Conservation (phyloP, 2,797 vertebrate genomes). For the Pseudochromis fuscus region DNA sequence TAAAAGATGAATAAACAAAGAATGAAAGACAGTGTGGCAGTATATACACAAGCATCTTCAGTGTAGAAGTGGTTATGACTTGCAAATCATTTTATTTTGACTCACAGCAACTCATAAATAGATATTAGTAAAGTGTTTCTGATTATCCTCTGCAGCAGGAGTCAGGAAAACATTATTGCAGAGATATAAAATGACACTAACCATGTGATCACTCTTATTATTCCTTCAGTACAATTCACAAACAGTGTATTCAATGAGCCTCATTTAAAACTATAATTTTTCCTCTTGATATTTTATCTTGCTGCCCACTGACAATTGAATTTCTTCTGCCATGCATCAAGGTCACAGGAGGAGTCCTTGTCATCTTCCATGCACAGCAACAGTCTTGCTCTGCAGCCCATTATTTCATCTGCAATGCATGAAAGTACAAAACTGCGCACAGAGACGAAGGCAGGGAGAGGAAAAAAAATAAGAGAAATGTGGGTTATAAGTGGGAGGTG, state of each 20-base stretch:
- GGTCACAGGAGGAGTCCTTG: constrained; percentile 17
- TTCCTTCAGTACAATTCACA: neutral
- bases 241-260: neutral
- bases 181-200: neutral
- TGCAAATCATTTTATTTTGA: constrained; percentile 16
- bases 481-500: constrained; percentile 36
- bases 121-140: constrained; percentile 22
- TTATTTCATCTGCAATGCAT: constrained; percentile 39
- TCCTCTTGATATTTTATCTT: too few species aligned
- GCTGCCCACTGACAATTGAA: too few species aligned
- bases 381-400: constrained; percentile 23
- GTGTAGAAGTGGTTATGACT: too few species aligned
- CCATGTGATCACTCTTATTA: neutral
- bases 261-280: too few species aligned
- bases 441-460: constrained; percentile 24
- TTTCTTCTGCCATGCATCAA: constrained; percentile 30
- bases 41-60: constrained; percentile 9
- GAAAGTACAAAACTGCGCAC: constrained; percentile 16
- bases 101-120: constrained; percentile 32
- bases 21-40: neutral
- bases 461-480: constrained; percentile 15
- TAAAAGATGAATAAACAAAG: neutral
- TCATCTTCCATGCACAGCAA: constrained; percentile 17
- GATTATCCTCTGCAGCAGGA: constrained; percentile 6
- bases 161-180: neutral